Conservation (phyloP, 2,888 invertebrate genomes). For the Bugula neritina region DNA sequence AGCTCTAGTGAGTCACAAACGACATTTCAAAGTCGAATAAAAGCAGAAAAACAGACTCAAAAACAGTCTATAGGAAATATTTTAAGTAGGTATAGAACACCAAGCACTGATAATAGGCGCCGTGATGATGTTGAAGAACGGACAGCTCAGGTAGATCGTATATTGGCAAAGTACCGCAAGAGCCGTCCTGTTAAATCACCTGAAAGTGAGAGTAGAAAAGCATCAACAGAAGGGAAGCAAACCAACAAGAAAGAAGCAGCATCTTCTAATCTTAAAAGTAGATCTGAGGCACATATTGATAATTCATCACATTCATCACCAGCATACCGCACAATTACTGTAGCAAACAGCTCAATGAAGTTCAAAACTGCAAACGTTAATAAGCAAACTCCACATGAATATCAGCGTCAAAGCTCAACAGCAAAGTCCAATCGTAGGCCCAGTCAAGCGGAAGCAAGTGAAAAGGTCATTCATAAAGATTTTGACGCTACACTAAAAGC, state of each 20-base stretch:
- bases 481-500: slow-evolving; percentile 1
- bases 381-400: not conserved
- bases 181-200: not conserved
- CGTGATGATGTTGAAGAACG: not conserved
- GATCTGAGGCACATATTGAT: not conserved
- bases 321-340: not conserved
- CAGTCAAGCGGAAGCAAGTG: not conserved
- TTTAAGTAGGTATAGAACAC: not conserved
- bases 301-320: not conserved
- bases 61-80: not conserved
- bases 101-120: not conserved
- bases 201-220: not conserved
- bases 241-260: not conserved
- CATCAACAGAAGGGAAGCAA: not conserved
- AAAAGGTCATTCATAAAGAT: not conserved
- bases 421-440: not conserved
- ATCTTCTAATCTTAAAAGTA: not conserved
- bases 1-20: not conserved
- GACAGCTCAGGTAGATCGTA: slow-evolving; percentile 12
- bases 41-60: not conserved
- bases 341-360: slow-evolving; percentile 1
- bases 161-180: slow-evolving; percentile 13
- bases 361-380: not conserved
- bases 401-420: not conserved
- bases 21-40: not conserved